Base-by-base conservation (phyloP, 2,113 vertebrate genomes). In the Tangachromis dhanisi region DNA sequence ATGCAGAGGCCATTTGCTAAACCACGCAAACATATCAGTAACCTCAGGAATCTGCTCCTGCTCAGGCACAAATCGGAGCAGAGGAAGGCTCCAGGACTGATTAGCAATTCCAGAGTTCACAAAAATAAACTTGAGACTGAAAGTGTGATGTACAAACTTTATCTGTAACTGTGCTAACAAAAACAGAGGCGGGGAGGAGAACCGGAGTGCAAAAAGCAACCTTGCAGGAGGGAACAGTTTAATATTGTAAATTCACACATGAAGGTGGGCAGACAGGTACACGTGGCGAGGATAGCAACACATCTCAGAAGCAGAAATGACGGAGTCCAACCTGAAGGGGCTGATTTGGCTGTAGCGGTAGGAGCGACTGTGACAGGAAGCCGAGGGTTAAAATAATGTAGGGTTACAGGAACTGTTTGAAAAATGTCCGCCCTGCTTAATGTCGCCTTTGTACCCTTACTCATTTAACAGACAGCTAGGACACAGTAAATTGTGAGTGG, bases 401-500 rank as follows among this genome's bases (percentile, higher is more conserved):
- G 16, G n/a, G 21, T 17, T 76, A 49, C 42, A n/a, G 14, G 11
- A 87, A 21, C 11, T n/a, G 21, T 2, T 29, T 26, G 21, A 57
- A 61, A 61, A 42, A 45, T 59, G 71, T 29, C 3, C 14, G 7
- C 2, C 42, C 71, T 47, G 17, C 14, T 31, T 78, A 31, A 31
- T 31, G 40, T n/a, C 3, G 16, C 71, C 42, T 31, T 78, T 78
- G 71, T 31, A n/a, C 17, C 9, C 24, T 76, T 47, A 47, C 40
- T 42, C 45, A 71, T 90, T 86, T 83, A 87, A 85, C 80, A 83
- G 49, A 73, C 47, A 24, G 83, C 89, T 63, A 79, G 76, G 38
- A 89, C 85, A 51, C 78, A 90, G 88, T 83, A 85, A 91, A 91
- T 86, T 88, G 73, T 21, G 83, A 88, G 29, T 38, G 61, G 81